Percentiles rank a stretch among this genome's conserved stretches.
These are phyloP conservation scores for Eupristina koningsbergeri DNA, from an alignment of 1,140 invertebrate genomes.

Conservation along the genomic window DNA sequence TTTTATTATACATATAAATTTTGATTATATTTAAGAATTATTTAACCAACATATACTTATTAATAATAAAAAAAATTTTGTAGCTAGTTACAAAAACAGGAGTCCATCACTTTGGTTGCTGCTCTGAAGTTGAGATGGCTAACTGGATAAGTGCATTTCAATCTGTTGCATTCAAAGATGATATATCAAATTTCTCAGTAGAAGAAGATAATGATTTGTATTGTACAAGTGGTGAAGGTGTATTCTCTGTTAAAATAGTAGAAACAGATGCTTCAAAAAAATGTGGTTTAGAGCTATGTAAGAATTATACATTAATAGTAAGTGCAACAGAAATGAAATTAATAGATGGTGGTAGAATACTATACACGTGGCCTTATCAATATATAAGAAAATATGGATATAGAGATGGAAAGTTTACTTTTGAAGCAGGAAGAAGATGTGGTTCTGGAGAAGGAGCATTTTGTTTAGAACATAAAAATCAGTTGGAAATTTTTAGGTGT, in stretches of 20 bases:
- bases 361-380: constrained; percentile 90
- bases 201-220: constrained; percentile 92
- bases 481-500: constrained; percentile 86
- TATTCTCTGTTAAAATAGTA: constrained; percentile 85
- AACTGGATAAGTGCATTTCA: constrained; percentile 86
- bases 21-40: not conserved
- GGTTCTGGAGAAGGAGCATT: constrained; percentile 89
- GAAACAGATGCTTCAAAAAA: constrained; percentile 84
- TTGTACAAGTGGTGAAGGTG: constrained; percentile 84
- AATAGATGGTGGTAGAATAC: constrained; percentile 77
- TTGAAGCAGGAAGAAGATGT: constrained; percentile 92
- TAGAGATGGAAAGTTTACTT: constrained; percentile 86
- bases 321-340: constrained; percentile 83
- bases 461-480: constrained; percentile 83
- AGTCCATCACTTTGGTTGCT: constrained; percentile 81
- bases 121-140: constrained; percentile 80
- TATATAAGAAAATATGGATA: constrained; percentile 90
- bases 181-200: constrained; percentile 76
- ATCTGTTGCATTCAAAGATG: constrained; percentile 86
- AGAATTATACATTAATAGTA: constrained; percentile 82
- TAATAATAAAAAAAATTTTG: constrained; percentile 4
- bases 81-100: constrained; percentile 82
- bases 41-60: not conserved
- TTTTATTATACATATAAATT: too few species aligned
- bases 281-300: constrained; percentile 79